Conservation (phyloP, 2,888 invertebrate species). For the Macrosoma leucophasiata region DNA sequence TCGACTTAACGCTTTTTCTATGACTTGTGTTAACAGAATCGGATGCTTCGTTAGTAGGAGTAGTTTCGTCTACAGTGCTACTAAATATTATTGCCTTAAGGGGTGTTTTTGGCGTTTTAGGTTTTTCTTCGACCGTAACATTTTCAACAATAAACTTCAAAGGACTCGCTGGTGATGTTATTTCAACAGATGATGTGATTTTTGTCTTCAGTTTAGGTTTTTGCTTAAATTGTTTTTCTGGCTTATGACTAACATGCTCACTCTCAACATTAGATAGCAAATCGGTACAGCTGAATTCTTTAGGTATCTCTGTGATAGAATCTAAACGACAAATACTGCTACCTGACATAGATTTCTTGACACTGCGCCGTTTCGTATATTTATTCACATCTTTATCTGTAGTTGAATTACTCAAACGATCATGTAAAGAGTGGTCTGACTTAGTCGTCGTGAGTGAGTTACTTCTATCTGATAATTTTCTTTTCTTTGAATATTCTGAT, state of each 20-base stretch:
- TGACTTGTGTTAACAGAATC: slow-evolving; percentile 20
- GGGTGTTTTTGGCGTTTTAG: slow-evolving; percentile 42
- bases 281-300: slow-evolving; percentile 34
- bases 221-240: slow-evolving; percentile 26
- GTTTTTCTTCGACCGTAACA: slow-evolving; percentile 76
- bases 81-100: slow-evolving; percentile 57
- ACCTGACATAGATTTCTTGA: slow-evolving; percentile 64
- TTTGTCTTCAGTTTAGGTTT: slow-evolving; percentile 65
- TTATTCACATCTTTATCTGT: slow-evolving; percentile 33
- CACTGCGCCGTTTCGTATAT: slow-evolving; percentile 46
- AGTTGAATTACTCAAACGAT: slow-evolving; percentile 43
- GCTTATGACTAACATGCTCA: slow-evolving; percentile 32
- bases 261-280: slow-evolving; percentile 68
- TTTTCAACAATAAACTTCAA: slow-evolving; percentile 75
- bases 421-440: slow-evolving; percentile 64
- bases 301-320: slow-evolving; percentile 63
- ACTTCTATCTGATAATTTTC: slow-evolving; percentile 24
- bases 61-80: slow-evolving; percentile 41
- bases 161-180: slow-evolving; percentile 59
- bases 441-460: slow-evolving; percentile 57
- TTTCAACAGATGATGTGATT: slow-evolving; percentile 72
- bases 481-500: slow-evolving; percentile 33
- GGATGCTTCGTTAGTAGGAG: slow-evolving; percentile 15
- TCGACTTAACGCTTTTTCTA: slow-evolving; percentile 30
- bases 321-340: slow-evolving; percentile 59